Base-by-base conservation (phyloP, 2,113 vertebrate species). In the Edolisoma coerulescens region DNA sequence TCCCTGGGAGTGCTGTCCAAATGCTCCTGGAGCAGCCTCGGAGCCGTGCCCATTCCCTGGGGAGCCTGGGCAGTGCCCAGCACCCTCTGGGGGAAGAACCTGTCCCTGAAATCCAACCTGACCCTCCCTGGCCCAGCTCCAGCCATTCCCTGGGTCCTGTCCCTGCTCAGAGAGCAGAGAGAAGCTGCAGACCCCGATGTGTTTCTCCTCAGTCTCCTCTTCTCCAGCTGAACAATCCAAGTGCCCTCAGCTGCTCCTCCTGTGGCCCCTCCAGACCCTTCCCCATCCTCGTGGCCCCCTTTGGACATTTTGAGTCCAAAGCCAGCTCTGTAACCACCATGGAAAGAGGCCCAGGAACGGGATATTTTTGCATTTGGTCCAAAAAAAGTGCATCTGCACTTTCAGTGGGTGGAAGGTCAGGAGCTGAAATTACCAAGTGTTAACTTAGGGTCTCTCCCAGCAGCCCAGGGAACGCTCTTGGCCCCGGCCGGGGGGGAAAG, bases 1-100 rank as follows among this genome's bases (percentile, higher is more conserved):
- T 8, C 61, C 42, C 50, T 75, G 18, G 33, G 1, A 39, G 28
- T 0, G 0, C 0, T 41, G 52, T 17, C 44, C 52, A 4, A 35
- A 6, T 2, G 0, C 32, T 15, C 21, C 61, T 22, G 44, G 45
- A 68, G 71, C 44, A 85, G 42, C 16, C 12, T 42, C 2, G 1
- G 42, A 42, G 33, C 19, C 0, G 32, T 23, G 54, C 6, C 37
- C 60, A 19, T 39, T 27, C 39, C 49, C 49, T 45, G 65, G 45
- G 67, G 32, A 71, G 33, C 81, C 68, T 45, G 50, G 6, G 8
- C 70, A 76, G 32, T 42, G 70, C 60, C 50, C 41, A 32, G 19
- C 59, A 49, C 5, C 47, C 28, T 61, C 13, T 23, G 70, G n/a
- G 41, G 70, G 20, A 44, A 35, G 10, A 65, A 2, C 28, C 6